Conservation (phyloP, 2,888 invertebrate genomes). For the Aradus depressus region DNA sequence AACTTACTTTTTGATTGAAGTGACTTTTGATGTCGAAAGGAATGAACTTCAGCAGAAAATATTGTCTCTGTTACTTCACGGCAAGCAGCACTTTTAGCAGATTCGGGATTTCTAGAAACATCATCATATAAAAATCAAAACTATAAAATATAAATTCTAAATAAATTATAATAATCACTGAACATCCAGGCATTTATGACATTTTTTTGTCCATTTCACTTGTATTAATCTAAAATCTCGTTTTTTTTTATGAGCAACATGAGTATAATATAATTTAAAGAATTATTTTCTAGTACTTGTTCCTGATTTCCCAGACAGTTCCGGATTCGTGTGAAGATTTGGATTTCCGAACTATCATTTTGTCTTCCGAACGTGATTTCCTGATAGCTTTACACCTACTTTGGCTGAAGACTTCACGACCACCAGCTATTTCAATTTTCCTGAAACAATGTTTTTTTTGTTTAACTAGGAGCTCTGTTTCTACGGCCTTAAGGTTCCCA, state of each 20-base stretch:
- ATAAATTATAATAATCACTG: neutral
- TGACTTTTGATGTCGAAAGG: slow-evolving; percentile 42
- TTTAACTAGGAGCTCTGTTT: too few species aligned
- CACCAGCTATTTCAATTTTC: slow-evolving; percentile 64
- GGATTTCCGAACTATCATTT: slow-evolving; percentile 29
- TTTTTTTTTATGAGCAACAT: too few species aligned
- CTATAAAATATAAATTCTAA: neutral
- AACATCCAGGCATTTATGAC: neutral
- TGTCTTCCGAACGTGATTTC: slow-evolving; percentile 30
- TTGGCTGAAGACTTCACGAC: slow-evolving; percentile 71
- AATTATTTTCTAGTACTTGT: too few species aligned
- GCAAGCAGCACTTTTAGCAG: slow-evolving; percentile 39
- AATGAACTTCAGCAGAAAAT: slow-evolving; percentile 50
- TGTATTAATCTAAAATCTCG: too few species aligned
- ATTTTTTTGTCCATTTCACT: neutral
- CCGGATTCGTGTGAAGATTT: slow-evolving; percentile 27
- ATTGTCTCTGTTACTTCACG: slow-evolving; percentile 50
- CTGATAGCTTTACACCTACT: slow-evolving; percentile 58
- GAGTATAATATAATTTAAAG: too few species aligned
- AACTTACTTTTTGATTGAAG: slow-evolving; percentile 26
- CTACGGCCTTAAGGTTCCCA: neutral
- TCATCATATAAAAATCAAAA: too few species aligned
- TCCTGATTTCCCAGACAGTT: slow-evolving; percentile 46
- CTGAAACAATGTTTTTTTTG: too few species aligned
- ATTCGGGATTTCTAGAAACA: slow-evolving; percentile 37